Conservation (phyloP, 2,797 vertebrate genomes). For the Notolabrus celidotus region DNA sequence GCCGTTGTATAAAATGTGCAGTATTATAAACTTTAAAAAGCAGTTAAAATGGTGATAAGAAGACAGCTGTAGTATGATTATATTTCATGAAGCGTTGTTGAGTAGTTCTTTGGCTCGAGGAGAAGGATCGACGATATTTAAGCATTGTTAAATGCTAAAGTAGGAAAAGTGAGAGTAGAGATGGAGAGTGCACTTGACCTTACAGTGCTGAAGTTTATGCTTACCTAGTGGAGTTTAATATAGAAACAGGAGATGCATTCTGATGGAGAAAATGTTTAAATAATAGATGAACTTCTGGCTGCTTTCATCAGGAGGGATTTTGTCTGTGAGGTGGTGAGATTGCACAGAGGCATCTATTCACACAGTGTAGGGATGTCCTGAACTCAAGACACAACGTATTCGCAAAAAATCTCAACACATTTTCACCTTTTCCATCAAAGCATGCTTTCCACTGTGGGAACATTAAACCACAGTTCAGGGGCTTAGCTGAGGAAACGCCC, state of each 20-base stretch:
- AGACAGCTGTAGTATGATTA: background rate
- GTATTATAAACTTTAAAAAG: background rate
- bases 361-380: conserved; percentile 12
- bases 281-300: conserved; percentile 86
- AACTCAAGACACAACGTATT: conserved; percentile 15
- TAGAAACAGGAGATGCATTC: conserved; percentile 84
- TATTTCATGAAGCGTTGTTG: background rate
- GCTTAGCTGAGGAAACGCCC: conserved; percentile 46
- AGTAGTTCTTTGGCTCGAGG: background rate
- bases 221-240: conserved; percentile 81
- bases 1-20: conserved; percentile 16
- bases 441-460: background rate
- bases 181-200: conserved; percentile 62
- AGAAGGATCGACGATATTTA: conserved; percentile 6
- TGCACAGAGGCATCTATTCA: conserved; percentile 44
- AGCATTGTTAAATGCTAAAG: conserved; percentile 2
- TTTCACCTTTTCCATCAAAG: background rate
- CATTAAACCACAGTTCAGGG: conserved; percentile 29
- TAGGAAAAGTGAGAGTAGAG: conserved; percentile 3
- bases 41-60: background rate
- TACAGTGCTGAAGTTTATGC: conserved; percentile 69
- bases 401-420: conserved; percentile 13
- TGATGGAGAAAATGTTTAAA: conserved; percentile 85
- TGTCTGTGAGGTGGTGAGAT: conserved; percentile 67
- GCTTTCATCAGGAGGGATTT: conserved; percentile 78